Evolutionary conservation across 2,888 invertebrate species (phyloP).

Genomic region (Pandemis heparana): DNA sequence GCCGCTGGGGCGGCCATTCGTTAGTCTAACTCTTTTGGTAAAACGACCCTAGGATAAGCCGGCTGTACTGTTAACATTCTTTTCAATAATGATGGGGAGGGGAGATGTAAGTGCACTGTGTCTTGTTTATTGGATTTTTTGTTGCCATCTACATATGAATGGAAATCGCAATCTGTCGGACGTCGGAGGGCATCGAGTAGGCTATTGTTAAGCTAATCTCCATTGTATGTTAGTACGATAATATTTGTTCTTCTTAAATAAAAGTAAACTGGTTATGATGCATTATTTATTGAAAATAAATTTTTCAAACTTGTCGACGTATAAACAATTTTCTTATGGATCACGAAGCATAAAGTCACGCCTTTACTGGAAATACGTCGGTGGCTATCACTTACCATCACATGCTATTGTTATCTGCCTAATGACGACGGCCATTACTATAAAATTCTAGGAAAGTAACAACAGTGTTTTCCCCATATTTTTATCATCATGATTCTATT

Average conservation of each 20-base stretch:
- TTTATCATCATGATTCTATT: constrained; percentile 18
- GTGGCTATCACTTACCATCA: constrained; percentile 2
- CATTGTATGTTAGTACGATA: constrained; percentile 47
- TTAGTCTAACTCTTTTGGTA: constrained; percentile 85
- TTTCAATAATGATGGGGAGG: constrained; percentile 82
- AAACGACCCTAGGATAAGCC: constrained; percentile 82
- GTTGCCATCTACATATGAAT: constrained; percentile 85
- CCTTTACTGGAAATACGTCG: constrained; percentile 8
- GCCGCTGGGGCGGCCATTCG: constrained; percentile 76
- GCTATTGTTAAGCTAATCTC: constrained; percentile 59
- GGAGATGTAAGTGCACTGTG: constrained; percentile 75
- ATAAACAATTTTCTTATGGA: constrained; percentile 6
- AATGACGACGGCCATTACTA: not conserved
- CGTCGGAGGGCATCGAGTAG: constrained; percentile 68
- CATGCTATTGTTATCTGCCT: not conserved
- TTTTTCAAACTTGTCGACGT: constrained; percentile 11
- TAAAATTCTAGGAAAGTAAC: constrained; percentile 15
- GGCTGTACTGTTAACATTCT: constrained; percentile 83
- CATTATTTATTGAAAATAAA: not conserved
- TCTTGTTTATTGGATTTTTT: constrained; percentile 86
- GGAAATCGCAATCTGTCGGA: constrained; percentile 79
- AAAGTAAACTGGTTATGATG: constrained; percentile 26
- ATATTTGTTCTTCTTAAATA: constrained; percentile 46
- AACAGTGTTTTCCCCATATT: not conserved
- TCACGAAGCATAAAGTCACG: not conserved